Evolutionary conservation across 1,140 invertebrate genomes (phyloP).

Genomic region (Gryon sp.): DNA sequence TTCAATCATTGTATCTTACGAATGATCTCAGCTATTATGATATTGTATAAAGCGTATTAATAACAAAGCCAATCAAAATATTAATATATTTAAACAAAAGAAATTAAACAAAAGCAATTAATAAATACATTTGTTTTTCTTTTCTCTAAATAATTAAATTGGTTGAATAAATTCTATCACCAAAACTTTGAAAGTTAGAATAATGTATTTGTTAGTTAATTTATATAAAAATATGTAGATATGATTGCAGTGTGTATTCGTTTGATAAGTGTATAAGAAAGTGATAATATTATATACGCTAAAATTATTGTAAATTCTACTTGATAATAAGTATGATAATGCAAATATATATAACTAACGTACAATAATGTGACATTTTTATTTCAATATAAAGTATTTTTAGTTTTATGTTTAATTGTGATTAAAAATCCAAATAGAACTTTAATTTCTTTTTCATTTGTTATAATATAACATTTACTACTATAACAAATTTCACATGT

Average conservation of each 20-base stretch:
- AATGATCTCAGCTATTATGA: conserved; percentile 31
- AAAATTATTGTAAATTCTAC: conserved; percentile 36
- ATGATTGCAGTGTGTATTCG: conserved; percentile 20
- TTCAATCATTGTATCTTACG: not conserved
- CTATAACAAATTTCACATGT: too few relatives aligned
- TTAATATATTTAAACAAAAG: not conserved
- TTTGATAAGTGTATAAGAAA: conserved; percentile 22
- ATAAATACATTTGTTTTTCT: too few relatives aligned
- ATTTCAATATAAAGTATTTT: too few relatives aligned
- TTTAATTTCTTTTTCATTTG: too few relatives aligned
- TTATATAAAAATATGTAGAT: conserved; percentile 34
- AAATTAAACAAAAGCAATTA: too few relatives aligned
- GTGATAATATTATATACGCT: conserved; percentile 24
- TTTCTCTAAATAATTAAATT: conserved; percentile 6
- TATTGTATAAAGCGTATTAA: conserved; percentile 8
- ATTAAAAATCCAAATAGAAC: too few relatives aligned
- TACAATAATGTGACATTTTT: not conserved
- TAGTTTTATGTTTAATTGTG: too few relatives aligned
- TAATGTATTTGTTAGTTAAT: conserved; percentile 17
- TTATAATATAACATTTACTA: too few relatives aligned
- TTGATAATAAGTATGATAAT: conserved; percentile 18
- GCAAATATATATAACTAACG: conserved; percentile 20
- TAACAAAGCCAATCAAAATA: conserved; percentile 2
- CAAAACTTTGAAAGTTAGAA: conserved; percentile 6
- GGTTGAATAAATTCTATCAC: conserved; percentile 34